phyloP scores from a whole-genome alignment of 2,888 invertebrate genomes.

The Microctonus hyperodae region DNA sequence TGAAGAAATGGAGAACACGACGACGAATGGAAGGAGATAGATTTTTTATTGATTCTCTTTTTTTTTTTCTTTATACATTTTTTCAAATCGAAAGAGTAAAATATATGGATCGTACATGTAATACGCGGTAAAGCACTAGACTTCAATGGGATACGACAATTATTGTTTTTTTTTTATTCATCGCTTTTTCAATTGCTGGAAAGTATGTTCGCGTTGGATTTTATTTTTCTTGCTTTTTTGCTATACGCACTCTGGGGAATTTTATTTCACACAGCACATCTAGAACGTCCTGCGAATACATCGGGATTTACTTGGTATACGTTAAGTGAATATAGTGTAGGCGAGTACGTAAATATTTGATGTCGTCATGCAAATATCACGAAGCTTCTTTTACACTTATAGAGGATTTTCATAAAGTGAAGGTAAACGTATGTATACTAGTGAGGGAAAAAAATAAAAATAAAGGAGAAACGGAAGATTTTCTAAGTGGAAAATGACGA shows the following conservation, averaged over 20 bases:
- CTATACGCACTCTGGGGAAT: not conserved
- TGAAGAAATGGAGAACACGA: not conserved
- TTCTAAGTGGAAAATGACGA: not conserved
- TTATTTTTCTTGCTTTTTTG: not conserved
- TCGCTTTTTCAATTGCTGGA: not conserved
- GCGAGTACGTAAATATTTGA: conserved; percentile 17
- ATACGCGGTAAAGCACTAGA: not conserved
- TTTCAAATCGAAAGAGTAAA: not conserved
- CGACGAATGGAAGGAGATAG: not conserved
- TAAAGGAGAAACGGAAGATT: not conserved
- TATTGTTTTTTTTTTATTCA: not conserved
- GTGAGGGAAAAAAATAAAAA: not conserved
- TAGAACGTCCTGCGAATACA: not conserved
- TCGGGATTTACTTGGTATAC: conserved; percentile 12
- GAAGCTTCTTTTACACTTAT: conserved; percentile 5
- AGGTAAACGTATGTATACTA: not conserved
- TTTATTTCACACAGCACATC: conserved; percentile 11
- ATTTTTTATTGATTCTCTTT: not conserved
- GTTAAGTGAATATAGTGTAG: conserved; percentile 5
- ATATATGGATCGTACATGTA: not conserved
- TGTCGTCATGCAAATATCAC: conserved; percentile 15
- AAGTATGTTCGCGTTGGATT: conserved; percentile 1
- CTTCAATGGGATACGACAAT: not conserved
- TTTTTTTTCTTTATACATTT: not conserved
- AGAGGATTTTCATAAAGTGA: conserved; percentile 13